Base-by-base conservation (phyloP, 2,113 vertebrate genomes). In the Prunella fulvescens region DNA sequence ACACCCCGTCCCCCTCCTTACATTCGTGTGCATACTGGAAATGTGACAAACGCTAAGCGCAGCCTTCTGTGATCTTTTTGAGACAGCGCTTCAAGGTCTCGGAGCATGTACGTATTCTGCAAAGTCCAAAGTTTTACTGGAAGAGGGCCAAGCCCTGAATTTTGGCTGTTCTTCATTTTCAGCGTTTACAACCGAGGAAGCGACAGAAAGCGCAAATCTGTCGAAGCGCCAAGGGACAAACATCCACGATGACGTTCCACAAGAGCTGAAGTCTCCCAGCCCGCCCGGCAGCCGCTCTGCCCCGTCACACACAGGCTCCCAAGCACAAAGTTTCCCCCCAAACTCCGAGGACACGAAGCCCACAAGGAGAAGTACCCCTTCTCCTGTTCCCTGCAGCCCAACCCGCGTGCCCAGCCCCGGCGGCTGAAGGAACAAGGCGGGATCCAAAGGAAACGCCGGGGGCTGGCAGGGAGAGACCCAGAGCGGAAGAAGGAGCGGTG, bases 11-110 rank as follows among this genome's bases (percentile, higher is more conserved):
- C 76, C 56, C 29, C 69, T 79, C 39, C 42, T 26, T 10, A 33
- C 6, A 1, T 48, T 14, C 26, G 22, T 6, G 79, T 14, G 40
- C 67, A 1, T 0, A 26, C 47, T 58, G 47, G 20, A 58, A 70
- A 81, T 0, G 33, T 0, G 12, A 54, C 54, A 66, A 72, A 53
- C 0, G 5, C 40, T 11, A 44, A 77, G n/a, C 0, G 4, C 48
- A 25, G 67, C 33, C 45, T 29, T 12, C 25, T n/a, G 6, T 0
- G 7, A 19, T 5, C 25, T 39, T 53, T 60, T 8, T 20, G 42
- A 57, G 40, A 14, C 56, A 26, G 66, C 37, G 48, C 58, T 19
- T 40, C 17, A 6, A n/a, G 22, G 22, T 69, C 72, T 39, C 61
- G 69, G 39, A 39, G 24, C 70, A 12, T 0, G 4, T 1, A 8